phyloP scores from a whole-genome alignment of 2,888 invertebrate genomes.

The Hemaris fuciformis region DNA sequence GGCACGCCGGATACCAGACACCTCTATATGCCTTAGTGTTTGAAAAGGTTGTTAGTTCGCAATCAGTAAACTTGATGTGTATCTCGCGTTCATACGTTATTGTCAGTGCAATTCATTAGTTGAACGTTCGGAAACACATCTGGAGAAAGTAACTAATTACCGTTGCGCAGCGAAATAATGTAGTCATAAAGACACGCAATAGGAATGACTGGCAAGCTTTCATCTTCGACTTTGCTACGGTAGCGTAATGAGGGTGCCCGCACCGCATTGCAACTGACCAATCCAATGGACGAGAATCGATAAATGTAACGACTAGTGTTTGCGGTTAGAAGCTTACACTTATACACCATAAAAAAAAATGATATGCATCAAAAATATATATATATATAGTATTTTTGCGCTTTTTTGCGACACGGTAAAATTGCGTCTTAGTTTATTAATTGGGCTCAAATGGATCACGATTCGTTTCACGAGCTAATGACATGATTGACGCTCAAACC shows the following conservation, averaged over 20 bases:
- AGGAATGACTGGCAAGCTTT: slow-evolving; percentile 42
- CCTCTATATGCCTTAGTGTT: background rate
- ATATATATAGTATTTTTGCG: slow-evolving; percentile 18
- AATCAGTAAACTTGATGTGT: background rate
- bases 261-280: slow-evolving; percentile 27
- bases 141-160: slow-evolving; percentile 60
- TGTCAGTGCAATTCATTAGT: slow-evolving; percentile 35
- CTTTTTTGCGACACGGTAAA: slow-evolving; percentile 24
- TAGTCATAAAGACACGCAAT: slow-evolving; percentile 46
- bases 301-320: slow-evolving; percentile 24
- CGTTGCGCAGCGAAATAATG: slow-evolving; percentile 42
- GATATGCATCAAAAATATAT: slow-evolving; percentile 23
- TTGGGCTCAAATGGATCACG: slow-evolving; percentile 25
- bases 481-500: slow-evolving; percentile 29
- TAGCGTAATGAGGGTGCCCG: slow-evolving; percentile 30
- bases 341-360: slow-evolving; percentile 40
- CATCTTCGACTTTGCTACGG: slow-evolving; percentile 38
- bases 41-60: slow-evolving; percentile 4
- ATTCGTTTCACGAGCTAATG: slow-evolving; percentile 36
- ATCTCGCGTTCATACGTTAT: slow-evolving; percentile 6
- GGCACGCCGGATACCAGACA: background rate
- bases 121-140: slow-evolving; percentile 36
- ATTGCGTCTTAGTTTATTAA: slow-evolving; percentile 23
- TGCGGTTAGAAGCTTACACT: slow-evolving; percentile 53
- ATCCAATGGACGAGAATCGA: slow-evolving; percentile 26